Base-by-base conservation (phyloP, 1,140 invertebrate genomes). In the Halyomorpha halys region DNA sequence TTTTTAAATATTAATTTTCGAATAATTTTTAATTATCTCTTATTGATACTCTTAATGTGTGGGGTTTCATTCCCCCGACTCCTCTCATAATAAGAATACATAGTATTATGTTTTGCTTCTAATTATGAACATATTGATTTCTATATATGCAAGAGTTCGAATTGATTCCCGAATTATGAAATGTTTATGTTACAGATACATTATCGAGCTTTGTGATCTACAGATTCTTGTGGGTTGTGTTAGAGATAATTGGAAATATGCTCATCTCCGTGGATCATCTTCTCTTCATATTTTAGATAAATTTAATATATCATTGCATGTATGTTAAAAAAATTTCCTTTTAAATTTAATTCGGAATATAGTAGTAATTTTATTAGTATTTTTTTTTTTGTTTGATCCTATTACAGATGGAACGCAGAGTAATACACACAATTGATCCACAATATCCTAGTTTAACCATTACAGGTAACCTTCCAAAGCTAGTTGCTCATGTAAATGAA, bases 401-500 rank as follows among this genome's bases (percentile, higher is more conserved):
- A 15, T 56, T 56, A 59, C 73, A 86, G 77, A 77, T 91, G 59
- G 89, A 92, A 72, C 76, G 91, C 60, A 78, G 92, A 63, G 80
- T 91, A 67, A 82, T 96, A 21, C 82, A 83, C 45, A 92, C 90
- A 18, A 77, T 80, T 61, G 91, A 96, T 79, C 90, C 91, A 3
- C 81, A 86, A 68, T 95, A 86, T 77, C 93, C 93, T 3, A 86
- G 83, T 45, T 76, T 90, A 11, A 90, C 86, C 15, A 73, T 96
- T 3, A 85, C 86, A 54, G 92, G 90, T 47, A 91, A 86, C 66
- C 76, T 97, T 60, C 92, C 92, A 0, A 85, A 87, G 72, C 76
- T 97, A 19, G 86, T 90, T 45, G 85, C 91, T 30, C 94, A 97
- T 75, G 80, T 96, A 16, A 95, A 92, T 76, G 90, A 94, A 73